A percentile compares a stretch with the other conserved stretches of the same genome.
Conservation (phyloP, 2,113 vertebrate genomes). For the Otus sunia region DNA sequence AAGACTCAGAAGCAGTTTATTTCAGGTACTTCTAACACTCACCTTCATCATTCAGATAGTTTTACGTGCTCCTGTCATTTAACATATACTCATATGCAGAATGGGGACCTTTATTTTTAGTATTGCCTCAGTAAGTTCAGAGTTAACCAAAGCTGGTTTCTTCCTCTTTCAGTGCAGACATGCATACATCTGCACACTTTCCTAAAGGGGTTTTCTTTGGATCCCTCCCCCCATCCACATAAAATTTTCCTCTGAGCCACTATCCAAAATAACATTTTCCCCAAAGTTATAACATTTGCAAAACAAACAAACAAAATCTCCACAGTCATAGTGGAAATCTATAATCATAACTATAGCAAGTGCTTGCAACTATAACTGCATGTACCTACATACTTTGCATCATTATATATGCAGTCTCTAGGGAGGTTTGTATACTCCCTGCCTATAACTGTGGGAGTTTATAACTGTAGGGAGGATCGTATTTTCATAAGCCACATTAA, state of each 20-base stretch:
- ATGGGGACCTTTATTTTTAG: neutral
- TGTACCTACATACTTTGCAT: rapidly evolving
- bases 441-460: neutral
- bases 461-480: neutral
- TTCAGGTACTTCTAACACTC: neutral
- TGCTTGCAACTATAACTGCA: neutral
- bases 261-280: slow-evolving; percentile 38
- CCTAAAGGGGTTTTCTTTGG: slow-evolving; percentile 14
- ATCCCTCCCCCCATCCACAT: neutral
- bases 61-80: neutral
- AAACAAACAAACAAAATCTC: slow-evolving; percentile 1
- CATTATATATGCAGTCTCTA: neutral
- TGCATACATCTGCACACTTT: neutral
- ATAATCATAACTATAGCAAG: neutral
- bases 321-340: neutral
- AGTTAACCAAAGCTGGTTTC: neutral
- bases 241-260: neutral
- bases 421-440: neutral
- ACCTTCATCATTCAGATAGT: neutral
- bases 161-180: neutral
- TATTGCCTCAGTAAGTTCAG: neutral
- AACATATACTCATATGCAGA: neutral
- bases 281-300: slow-evolving; percentile 4
- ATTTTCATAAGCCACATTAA: slow-evolving; percentile 32
- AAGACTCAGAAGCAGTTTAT: neutral